A percentile compares a stretch with the other conserved stretches of the same genome.
Conservation (phyloP, 2,888 invertebrate species). For the Patella caerulea region DNA sequence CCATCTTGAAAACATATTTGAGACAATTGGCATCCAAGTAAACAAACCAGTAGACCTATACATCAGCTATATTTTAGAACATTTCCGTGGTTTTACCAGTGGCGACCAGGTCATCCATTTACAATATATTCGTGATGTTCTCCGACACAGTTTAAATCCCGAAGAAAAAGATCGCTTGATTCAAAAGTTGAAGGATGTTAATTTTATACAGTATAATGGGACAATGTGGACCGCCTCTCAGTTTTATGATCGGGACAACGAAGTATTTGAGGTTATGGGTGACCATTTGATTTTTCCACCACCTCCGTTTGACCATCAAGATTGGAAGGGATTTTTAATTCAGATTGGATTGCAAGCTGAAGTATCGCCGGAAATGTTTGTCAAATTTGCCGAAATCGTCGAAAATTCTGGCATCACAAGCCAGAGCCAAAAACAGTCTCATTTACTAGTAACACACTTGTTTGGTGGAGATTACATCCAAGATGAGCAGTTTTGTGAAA, state of each 20-base stretch:
- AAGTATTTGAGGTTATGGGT: constrained; percentile 46
- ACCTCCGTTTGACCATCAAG: neutral
- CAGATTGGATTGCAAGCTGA: constrained; percentile 29
- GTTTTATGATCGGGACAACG: constrained; percentile 47
- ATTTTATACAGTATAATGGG: constrained; percentile 40
- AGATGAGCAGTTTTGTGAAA: constrained; percentile 11
- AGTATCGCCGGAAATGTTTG: constrained; percentile 33
- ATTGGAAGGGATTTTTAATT: constrained; percentile 31
- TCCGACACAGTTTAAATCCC: neutral
- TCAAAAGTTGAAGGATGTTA: constrained; percentile 31
- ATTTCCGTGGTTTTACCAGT: constrained; percentile 18
- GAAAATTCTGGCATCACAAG: constrained; percentile 20
- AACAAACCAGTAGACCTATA: constrained; percentile 28
- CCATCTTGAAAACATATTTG: constrained; percentile 29
- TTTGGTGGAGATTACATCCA: constrained; percentile 13
- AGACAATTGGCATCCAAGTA: constrained; percentile 32
- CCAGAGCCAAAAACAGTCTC: constrained; percentile 19
- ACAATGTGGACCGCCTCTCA: constrained; percentile 37
- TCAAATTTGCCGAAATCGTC: constrained; percentile 34
- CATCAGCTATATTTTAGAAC: constrained; percentile 30
- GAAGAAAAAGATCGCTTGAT: constrained; percentile 32
- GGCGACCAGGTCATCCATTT: constrained; percentile 23
- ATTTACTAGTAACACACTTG: constrained; percentile 25
- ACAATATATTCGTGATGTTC: constrained; percentile 23
- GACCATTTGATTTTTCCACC: constrained; percentile 43